Evolutionary conservation across 1,140 invertebrate genomes (phyloP).

Genomic region (Pentalonia nigronervosa): DNA sequence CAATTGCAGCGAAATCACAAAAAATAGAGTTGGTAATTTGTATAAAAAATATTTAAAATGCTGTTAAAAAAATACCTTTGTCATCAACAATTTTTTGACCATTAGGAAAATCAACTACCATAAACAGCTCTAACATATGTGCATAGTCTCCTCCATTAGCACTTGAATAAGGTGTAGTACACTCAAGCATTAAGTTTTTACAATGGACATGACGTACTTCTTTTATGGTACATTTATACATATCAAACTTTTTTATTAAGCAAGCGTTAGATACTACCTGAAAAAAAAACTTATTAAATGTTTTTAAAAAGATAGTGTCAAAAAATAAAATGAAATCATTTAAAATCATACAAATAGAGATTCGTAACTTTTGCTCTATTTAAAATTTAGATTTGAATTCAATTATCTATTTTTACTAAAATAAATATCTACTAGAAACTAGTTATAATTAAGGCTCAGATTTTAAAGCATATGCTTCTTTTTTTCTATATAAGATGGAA

Average conservation of each 20-base stretch:
- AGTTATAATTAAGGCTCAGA: no score
- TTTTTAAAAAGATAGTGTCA: not conserved
- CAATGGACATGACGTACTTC: not conserved
- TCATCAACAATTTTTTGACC: not conserved
- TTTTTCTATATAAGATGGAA: no score
- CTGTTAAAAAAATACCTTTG: not conserved
- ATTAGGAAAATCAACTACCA: slow-evolving; percentile 39
- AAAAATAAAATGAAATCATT: not conserved
- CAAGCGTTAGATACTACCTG: slow-evolving; percentile 30
- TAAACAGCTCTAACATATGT: slow-evolving; percentile 37
- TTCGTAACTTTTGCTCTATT: not conserved
- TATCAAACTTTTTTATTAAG: slow-evolving; percentile 7
- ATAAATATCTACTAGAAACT: not conserved
- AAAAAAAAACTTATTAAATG: not conserved
- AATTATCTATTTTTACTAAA: not conserved
- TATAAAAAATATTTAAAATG: not conserved
- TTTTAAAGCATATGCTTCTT: no score
- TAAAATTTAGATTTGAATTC: not conserved
- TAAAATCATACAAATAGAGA: not conserved
- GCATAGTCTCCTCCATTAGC: slow-evolving; percentile 15
- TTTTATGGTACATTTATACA: not conserved
- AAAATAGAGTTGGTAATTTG: not conserved
- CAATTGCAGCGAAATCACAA: not conserved
- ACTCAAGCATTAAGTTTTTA: not conserved
- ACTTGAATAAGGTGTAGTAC: not conserved